These are phyloP conservation scores for Miichthys miiuy DNA, from an alignment of 2,797 vertebrate genomes.

Conservation along the genomic window DNA sequence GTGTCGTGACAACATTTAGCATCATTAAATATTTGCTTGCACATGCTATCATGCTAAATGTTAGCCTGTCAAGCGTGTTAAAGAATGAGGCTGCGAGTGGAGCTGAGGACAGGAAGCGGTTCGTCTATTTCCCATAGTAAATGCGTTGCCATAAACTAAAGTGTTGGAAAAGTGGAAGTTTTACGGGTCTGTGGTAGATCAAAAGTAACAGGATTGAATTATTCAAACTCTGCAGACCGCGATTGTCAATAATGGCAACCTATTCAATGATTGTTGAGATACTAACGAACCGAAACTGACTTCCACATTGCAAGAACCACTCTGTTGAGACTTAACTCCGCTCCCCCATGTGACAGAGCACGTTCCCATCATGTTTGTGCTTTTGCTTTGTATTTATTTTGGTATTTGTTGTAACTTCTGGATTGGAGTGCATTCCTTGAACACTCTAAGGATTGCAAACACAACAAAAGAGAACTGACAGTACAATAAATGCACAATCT, in stretches of 20 bases:
- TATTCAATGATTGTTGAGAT: not conserved
- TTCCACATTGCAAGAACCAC: not conserved
- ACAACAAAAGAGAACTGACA: not conserved
- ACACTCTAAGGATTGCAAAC: not conserved
- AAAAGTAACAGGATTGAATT: not conserved
- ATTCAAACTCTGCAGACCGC: not conserved
- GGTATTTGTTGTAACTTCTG: not conserved
- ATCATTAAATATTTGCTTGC: too few species aligned
- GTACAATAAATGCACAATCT: not conserved
- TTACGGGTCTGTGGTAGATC: too few species aligned
- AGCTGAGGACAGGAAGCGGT: not conserved
- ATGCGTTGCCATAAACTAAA: not conserved
- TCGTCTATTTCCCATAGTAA: not conserved
- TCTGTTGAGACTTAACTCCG: not conserved
- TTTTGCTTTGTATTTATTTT: conserved; percentile 8
- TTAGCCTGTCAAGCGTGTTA: not conserved
- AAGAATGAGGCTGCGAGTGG: not conserved
- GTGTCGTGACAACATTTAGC: not conserved
- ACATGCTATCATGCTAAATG: not conserved
- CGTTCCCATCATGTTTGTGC: not conserved
- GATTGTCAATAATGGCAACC: not conserved
- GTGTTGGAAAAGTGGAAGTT: not conserved
- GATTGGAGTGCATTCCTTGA: not conserved
- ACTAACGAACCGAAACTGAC: not conserved
- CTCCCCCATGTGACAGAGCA: not conserved